phyloP scores from a whole-genome alignment of 2,113 vertebrate species.

The Ellobius talpinus region DNA sequence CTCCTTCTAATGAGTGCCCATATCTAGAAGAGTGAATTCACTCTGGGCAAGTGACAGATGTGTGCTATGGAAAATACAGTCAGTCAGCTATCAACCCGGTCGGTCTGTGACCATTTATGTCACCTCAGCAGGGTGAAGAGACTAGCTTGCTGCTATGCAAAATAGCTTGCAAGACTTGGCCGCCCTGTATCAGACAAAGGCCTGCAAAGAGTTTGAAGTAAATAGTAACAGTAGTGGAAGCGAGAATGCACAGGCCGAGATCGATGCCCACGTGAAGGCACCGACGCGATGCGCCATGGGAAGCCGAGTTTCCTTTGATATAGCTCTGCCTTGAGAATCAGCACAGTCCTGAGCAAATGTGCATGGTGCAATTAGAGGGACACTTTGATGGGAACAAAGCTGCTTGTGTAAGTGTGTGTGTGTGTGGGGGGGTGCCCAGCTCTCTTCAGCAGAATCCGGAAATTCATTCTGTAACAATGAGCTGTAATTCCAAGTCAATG shows the following conservation, averaged over 20 bases:
- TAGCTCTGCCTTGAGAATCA: conserved; percentile 52
- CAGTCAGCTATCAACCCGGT: neutral
- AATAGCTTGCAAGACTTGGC: neutral
- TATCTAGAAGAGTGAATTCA: conserved; percentile 61
- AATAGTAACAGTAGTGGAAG: neutral
- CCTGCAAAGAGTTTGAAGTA: neutral
- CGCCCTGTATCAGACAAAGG: neutral
- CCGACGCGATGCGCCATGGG: neutral
- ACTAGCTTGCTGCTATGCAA: neutral
- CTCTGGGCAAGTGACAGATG: conserved; percentile 45
- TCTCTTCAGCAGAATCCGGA: conserved; percentile 63
- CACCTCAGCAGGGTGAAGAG: neutral
- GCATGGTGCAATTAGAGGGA: conserved; percentile 59
- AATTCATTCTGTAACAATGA: conserved; percentile 78
- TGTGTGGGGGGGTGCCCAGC: neutral
- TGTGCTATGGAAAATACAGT: neutral
- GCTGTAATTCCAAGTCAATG: conserved; percentile 81
- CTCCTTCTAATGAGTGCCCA: conserved; percentile 30
- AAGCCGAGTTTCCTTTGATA: conserved; percentile 48
- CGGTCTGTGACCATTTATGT: fast-evolving
- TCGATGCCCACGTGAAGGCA: neutral
- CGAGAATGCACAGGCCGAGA: neutral
- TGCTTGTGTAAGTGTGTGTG: conserved; percentile 60
- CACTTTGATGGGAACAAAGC: conserved; percentile 71
- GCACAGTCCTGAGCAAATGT: conserved; percentile 9